A percentile compares a stretch with the other conserved stretches of the same genome.
Evolutionary conservation across 1,140 invertebrate genomes (phyloP).

Genomic region (Megalopta genalis): DNA sequence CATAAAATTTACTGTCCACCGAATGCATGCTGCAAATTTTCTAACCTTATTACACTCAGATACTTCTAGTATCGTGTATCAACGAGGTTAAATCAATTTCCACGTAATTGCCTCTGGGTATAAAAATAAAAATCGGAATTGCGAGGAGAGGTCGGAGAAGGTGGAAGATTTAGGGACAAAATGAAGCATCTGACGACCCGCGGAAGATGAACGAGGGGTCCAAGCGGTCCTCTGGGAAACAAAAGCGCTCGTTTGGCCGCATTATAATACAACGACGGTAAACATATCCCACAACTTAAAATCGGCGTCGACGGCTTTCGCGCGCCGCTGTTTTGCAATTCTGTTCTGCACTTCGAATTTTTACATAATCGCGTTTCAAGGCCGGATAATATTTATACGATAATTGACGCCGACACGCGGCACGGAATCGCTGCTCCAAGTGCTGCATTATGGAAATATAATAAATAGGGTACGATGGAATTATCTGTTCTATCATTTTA

Average conservation of each 20-base stretch:
- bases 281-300: constrained; percentile 49
- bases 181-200: constrained; percentile 38
- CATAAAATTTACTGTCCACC: too few species aligned
- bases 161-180: not conserved
- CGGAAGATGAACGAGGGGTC: constrained; percentile 61
- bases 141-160: not conserved
- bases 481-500: not conserved
- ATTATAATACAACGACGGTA: constrained; percentile 67
- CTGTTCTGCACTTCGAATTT: constrained; percentile 55
- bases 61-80: not conserved
- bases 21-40: too few species aligned
- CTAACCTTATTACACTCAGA: not conserved
- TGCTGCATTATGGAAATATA: constrained; percentile 59
- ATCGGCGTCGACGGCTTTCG: constrained; percentile 42
- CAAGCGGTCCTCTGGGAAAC: constrained; percentile 74
- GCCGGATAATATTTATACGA: constrained; percentile 61
- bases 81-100: not conserved
- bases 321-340: constrained; percentile 63
- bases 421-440: constrained; percentile 31
- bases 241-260: constrained; percentile 70
- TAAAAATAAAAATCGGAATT: not conserved
- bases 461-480: constrained; percentile 3
- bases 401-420: constrained; percentile 39
- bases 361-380: constrained; percentile 67
- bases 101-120: not conserved